Conservation (phyloP, 2,888 invertebrate genomes). For the Geophilus truncorum region DNA sequence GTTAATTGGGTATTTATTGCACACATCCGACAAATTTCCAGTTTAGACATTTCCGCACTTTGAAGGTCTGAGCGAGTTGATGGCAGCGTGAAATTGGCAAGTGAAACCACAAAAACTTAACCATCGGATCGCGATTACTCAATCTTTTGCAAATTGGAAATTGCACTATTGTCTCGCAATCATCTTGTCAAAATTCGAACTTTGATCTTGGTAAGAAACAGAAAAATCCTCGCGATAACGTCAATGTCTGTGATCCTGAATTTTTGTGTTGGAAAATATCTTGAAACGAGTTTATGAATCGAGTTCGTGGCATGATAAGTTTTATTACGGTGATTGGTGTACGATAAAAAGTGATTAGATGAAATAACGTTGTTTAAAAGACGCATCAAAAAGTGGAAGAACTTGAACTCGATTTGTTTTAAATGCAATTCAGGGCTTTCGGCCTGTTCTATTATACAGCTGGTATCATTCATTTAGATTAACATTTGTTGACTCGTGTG, state of each 20-base stretch:
- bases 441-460: not conserved
- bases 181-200: no score
- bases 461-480: not conserved
- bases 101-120: no score
- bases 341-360: no score
- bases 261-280: no score
- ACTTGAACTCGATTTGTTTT: no score
- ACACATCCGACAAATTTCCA: not conserved
- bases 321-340: no score
- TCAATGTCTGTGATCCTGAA: no score
- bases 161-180: not conserved
- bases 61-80: not conserved
- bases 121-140: not conserved
- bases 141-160: not conserved
- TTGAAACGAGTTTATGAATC: no score
- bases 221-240: no score
- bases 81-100: not conserved
- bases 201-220: no score
- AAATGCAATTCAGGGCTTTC: not conserved
- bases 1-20: slow-evolving; percentile 8
- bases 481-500: not conserved
- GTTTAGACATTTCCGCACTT: not conserved
- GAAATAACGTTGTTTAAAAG: not conserved
- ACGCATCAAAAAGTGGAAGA: not conserved
- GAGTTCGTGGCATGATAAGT: no score